Evolutionary conservation across 2,113 vertebrate genomes (phyloP).

Genomic region (Mus musculus): GRCm39 chr1:194098001-194098500

Average conservation of each 20-base stretch:
- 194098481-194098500: constrained; percentile 28
- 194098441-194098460: constrained; percentile 37
- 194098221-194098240: neutral
- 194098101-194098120: too few relatives aligned
- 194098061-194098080: neutral
- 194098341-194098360: neutral
- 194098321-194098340: neutral
- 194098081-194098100: neutral
- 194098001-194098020: neutral
- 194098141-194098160: neutral
- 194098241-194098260: neutral
- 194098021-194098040: neutral
- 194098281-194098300: neutral
- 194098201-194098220: neutral
- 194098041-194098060: accelerated
- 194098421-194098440: neutral
- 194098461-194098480: constrained; percentile 35
- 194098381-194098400: neutral
- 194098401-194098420: neutral
- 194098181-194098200: neutral
- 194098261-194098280: neutral
- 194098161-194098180: neutral
- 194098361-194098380: neutral
- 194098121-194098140: neutral
- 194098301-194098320: neutral